phyloP scores from a whole-genome alignment of 1,140 invertebrate species.

The Mycetomoellerius zeteki region DNA sequence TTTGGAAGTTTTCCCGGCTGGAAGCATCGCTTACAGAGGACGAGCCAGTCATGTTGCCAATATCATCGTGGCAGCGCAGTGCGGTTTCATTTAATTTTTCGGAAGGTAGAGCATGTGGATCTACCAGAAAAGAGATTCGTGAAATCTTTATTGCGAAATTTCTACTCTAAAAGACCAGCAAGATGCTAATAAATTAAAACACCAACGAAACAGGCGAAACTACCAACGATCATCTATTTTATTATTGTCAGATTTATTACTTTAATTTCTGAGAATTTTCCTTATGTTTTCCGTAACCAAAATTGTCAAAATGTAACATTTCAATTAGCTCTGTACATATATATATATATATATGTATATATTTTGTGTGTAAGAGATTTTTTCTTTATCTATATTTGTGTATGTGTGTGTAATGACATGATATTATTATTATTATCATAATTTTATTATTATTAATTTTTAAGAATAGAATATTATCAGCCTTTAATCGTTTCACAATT shows the following conservation, averaged over 20 bases:
- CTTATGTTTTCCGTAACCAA: not conserved
- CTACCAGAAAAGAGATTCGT: not conserved
- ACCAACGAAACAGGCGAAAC: not conserved
- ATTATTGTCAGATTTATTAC: not conserved
- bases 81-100: slow-evolving; percentile 46
- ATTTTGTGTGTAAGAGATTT: too few relatives aligned
- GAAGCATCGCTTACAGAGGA: slow-evolving; percentile 13
- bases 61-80: slow-evolving; percentile 28
- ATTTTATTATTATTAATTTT: not conserved
- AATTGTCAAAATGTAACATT: not conserved
- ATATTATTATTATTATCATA: not conserved
- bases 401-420: not conserved
- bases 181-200: slow-evolving; percentile 26
- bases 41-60: slow-evolving; percentile 54
- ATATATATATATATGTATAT: not conserved
- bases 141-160: slow-evolving; percentile 33
- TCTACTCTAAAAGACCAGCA: not conserved
- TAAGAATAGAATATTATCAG: not conserved
- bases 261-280: not conserved
- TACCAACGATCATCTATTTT: not conserved
- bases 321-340: not conserved
- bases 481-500: not conserved
- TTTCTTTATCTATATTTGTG: too few relatives aligned
- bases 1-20: slow-evolving; percentile 40
- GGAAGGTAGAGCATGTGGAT: not conserved